Evolutionary conservation across 1,140 invertebrate species (phyloP), one percentile per base, ranked within the genome.

Genomic region (Solenopsis invicta): DNA sequence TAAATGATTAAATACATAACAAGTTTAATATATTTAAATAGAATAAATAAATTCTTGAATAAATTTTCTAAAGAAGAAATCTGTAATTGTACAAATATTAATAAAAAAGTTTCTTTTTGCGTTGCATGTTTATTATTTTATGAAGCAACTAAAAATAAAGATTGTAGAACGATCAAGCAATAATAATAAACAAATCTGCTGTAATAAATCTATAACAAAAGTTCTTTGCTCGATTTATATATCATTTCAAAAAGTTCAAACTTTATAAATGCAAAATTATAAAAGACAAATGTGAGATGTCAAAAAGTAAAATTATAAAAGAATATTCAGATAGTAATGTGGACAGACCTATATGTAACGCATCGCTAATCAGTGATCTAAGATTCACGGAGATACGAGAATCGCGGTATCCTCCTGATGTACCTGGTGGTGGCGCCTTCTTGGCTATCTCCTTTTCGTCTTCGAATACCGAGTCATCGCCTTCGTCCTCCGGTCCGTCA

Each of bases 391-490:
- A n/a, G 4, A 9, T n/a, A 3, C 41, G 8, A 45, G 16, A 8
- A 61, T 37, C 24, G 37, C 37, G 16, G 1, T 13, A 41, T 41
- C 8, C 41, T 37, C 64, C 37, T 45, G 41, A 48, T 69, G 3
- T 92, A 93, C 92, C 92, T 93, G 89, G 85, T 93, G 89, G 85
- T 41, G 85, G 82, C 0, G 80, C 59, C 41, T 89, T 85, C 21
- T 62, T 89, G 80, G 75, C 89, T 50, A 87, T 77, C 24, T 91
- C 88, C 37, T 86, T 89, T 37, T 76, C 89, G 21, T 88, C 88
- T 81, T 95, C 95, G 59, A 95, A 95, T 59, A 95, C 94, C 12
- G 94, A 95, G 69, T 95, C 95, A 48, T 95, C 94, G 6, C 93
- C 95, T 21, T 95, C 94, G 9, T 95, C 94, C 9, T 95, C 93